Evolutionary conservation across 2,113 vertebrate species (phyloP).

Genomic region (Osmerus mordax): DNA sequence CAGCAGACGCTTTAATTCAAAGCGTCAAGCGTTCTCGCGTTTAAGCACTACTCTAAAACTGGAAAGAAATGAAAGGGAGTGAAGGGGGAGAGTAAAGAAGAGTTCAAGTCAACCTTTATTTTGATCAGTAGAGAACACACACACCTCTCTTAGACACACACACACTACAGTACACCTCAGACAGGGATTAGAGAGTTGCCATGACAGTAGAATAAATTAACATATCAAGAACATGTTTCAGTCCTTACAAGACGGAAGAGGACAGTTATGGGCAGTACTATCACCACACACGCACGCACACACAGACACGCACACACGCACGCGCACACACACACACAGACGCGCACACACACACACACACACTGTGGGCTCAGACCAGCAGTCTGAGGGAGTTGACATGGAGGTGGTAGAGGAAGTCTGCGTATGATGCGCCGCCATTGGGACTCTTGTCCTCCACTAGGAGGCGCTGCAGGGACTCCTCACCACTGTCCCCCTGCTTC

Average conservation of each 20-base stretch:
- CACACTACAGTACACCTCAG: neutral
- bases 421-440: conserved; percentile 74
- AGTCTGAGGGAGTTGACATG: conserved; percentile 63
- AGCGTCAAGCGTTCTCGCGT: too few species aligned
- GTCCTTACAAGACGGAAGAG: neutral
- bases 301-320: neutral
- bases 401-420: conserved; percentile 76
- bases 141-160: conserved; percentile 4
- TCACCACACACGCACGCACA: neutral
- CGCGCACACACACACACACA: neutral
- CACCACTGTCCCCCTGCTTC: conserved; percentile 70
- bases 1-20: too few species aligned
- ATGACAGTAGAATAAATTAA: conserved; percentile 25
- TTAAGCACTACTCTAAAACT: too few species aligned
- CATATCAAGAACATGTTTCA: conserved; percentile 12
- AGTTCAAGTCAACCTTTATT: neutral
- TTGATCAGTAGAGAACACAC: neutral
- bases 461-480: conserved; percentile 70
- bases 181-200: conserved; percentile 1
- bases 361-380: neutral
- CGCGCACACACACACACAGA: neutral
- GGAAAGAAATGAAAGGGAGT: too few species aligned
- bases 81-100: too few species aligned
- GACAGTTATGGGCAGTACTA: neutral
- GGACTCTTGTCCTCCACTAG: conserved; percentile 78